phyloP scores from a whole-genome alignment of 2,888 invertebrate species.

The Eudasyphora cyanicolor region DNA sequence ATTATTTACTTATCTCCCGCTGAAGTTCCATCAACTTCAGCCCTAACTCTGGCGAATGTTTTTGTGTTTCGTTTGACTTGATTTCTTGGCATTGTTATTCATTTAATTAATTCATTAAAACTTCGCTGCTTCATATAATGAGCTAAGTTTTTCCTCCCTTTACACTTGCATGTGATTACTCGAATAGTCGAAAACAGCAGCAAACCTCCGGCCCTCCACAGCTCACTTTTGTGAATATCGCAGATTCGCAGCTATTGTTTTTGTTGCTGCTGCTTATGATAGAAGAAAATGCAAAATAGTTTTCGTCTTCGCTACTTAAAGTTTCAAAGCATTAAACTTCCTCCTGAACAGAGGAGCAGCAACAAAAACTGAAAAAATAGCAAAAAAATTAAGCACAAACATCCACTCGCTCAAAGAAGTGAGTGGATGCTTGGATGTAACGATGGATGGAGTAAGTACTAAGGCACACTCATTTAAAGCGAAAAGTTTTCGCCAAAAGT shows the following conservation, averaged over 20 bases:
- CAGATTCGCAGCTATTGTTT: not conserved
- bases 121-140: slow-evolving; percentile 16
- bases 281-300: slow-evolving; percentile 17
- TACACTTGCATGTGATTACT: slow-evolving; percentile 12
- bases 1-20: not conserved
- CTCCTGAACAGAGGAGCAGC: not conserved
- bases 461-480: slow-evolving; percentile 4
- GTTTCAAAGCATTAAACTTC: slow-evolving; percentile 14
- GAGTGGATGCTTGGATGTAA: no score
- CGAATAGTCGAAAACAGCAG: not conserved
- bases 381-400: not conserved
- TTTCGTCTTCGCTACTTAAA: slow-evolving; percentile 12
- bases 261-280: not conserved
- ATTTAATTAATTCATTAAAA: slow-evolving; percentile 24
- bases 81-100: slow-evolving; percentile 24
- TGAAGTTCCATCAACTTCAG: not conserved
- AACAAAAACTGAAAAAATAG: not conserved
- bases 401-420: not conserved
- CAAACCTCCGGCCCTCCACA: not conserved
- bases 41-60: not conserved
- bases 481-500: slow-evolving; percentile 13
- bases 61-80: slow-evolving; percentile 9
- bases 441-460: not conserved
- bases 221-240: not conserved
- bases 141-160: slow-evolving; percentile 7